Base-by-base conservation (phyloP, 1,140 invertebrate genomes). In the Drosophila virilis region DNA sequence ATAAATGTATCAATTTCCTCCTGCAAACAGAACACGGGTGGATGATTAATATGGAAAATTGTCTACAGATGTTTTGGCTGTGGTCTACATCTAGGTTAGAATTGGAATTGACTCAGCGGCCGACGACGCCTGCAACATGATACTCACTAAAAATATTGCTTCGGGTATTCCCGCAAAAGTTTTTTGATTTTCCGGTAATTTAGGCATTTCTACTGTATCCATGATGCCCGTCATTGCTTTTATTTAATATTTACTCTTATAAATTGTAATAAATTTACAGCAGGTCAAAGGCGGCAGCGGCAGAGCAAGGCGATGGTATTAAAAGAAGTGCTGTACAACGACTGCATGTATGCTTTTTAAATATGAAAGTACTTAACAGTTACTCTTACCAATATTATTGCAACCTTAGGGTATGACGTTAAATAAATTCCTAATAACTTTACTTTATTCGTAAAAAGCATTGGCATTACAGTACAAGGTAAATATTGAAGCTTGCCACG, bases 1-100 rank as follows among this genome's bases (percentile, higher is more conserved):
- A 99, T 98, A 92, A 96, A 99, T 51, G 95, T 94, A 90, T 99
- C 98, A 10, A 99, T 98, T 95, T 99, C 98, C 91, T 99, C 98
- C 98, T 99, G 60, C 12, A 73, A 75, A 38, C 6, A 46, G 8
- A 51, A 58, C 43, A n/a, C n/a, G 33, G 33, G 4, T 4, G 28
- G 33, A 73, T 43, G 61, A 70, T 90, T 65, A 94, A 93, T 86
- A 84, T 51, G 22, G 32, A 70, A 38, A 67, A 73, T 50, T 64
- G 43, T 42, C 43, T 58, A 69, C 61, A 74, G 55, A 62, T 79
- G 78, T 59, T 80, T 74, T 69, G 71, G 54, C 55, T 69, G 74
- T 57, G 43, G 22, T 28, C 37, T 17, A 15, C 10, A 51, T 72
- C 48, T 83, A 86, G 86, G 86, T 86, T 90, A 90, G 79, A 80